phyloP scores from a whole-genome alignment of 1,140 invertebrate species.

The Panulirus ornatus region DNA sequence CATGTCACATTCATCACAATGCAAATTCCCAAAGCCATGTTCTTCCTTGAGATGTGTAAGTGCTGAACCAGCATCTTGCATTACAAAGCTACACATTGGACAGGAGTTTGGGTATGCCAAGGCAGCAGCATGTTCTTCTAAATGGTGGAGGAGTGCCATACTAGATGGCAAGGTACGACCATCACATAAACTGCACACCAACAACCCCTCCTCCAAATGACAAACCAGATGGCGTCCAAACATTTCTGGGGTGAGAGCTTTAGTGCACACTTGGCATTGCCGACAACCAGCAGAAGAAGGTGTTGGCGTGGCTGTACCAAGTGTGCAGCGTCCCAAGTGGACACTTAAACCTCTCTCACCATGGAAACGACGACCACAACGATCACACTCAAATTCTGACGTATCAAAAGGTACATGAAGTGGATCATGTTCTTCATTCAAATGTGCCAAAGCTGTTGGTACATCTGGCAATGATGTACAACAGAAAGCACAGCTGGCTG shows the following conservation, averaged over 20 bases:
- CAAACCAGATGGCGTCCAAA: slow-evolving; percentile 72
- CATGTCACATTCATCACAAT: slow-evolving; percentile 74
- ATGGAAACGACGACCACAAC: slow-evolving; percentile 72
- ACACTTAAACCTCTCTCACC: slow-evolving; percentile 72
- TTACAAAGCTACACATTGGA: slow-evolving; percentile 65
- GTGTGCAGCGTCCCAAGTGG: slow-evolving; percentile 71
- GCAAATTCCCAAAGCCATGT: slow-evolving; percentile 73
- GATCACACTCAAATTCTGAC: slow-evolving; percentile 69
- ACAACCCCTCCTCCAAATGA: slow-evolving; percentile 72
- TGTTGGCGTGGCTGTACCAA: slow-evolving; percentile 49
- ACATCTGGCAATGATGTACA: slow-evolving; percentile 70
- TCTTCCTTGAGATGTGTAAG: slow-evolving; percentile 74
- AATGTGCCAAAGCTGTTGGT: slow-evolving; percentile 65
- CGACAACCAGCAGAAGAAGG: slow-evolving; percentile 35
- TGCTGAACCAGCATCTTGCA: slow-evolving; percentile 51
- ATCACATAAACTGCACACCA: slow-evolving; percentile 74
- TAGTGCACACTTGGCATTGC: slow-evolving; percentile 73
- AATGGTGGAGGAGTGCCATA: slow-evolving; percentile 71
- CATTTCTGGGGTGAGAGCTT: slow-evolving; percentile 68
- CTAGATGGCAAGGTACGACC: slow-evolving; percentile 70
- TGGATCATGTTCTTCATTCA: slow-evolving; percentile 72
- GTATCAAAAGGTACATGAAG: slow-evolving; percentile 63
- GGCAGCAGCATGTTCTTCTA: slow-evolving; percentile 70
- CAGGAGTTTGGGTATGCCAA: slow-evolving; percentile 67
- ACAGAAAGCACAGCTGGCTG: slow-evolving; percentile 74